Evolutionary conservation across 2,797 vertebrate species (phyloP).

Genomic region (Argyrosomus regius): DNA sequence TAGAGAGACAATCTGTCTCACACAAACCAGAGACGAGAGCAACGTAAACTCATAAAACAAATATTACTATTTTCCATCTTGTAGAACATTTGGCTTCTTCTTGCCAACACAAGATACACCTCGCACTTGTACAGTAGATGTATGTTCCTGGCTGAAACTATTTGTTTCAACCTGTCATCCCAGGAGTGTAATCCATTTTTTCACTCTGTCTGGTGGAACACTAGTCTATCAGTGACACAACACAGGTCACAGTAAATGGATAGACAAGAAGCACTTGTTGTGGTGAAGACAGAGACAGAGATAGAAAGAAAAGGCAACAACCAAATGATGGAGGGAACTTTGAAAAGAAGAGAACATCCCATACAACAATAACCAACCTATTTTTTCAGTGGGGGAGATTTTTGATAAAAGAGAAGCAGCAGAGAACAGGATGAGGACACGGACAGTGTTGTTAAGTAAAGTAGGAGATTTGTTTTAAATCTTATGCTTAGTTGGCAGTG

Average conservation of each 20-base stretch:
- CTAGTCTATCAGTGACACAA: conserved; percentile 67
- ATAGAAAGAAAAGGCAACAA: conserved; percentile 15
- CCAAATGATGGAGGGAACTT: conserved; percentile 23
- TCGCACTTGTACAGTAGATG: conserved; percentile 61
- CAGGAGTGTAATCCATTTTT: conserved; percentile 65
- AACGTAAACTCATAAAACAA: conserved; percentile 57
- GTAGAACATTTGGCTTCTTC: conserved; percentile 38
- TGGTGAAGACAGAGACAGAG: conserved; percentile 26
- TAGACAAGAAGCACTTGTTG: conserved; percentile 40
- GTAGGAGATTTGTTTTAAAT: conserved; percentile 28
- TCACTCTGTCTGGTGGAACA: conserved; percentile 55
- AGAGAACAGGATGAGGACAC: conserved; percentile 18
- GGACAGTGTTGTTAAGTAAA: neutral
- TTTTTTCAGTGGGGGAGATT: conserved; percentile 9
- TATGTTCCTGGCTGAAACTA: conserved; percentile 51
- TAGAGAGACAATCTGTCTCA: conserved; percentile 51
- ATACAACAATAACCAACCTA: conserved; percentile 20
- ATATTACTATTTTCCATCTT: conserved; percentile 53
- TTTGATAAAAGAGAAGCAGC: conserved; percentile 24
- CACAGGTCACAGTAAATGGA: conserved; percentile 60
- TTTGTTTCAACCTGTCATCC: conserved; percentile 68
- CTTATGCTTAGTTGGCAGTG: conserved; percentile 9
- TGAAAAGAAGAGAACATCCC: conserved; percentile 9
- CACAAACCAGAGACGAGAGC: conserved; percentile 39
- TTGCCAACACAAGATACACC: conserved; percentile 39